Evolutionary conservation across 2,888 invertebrate genomes (phyloP).

Genomic region (Meliscaeva auricollis): DNA sequence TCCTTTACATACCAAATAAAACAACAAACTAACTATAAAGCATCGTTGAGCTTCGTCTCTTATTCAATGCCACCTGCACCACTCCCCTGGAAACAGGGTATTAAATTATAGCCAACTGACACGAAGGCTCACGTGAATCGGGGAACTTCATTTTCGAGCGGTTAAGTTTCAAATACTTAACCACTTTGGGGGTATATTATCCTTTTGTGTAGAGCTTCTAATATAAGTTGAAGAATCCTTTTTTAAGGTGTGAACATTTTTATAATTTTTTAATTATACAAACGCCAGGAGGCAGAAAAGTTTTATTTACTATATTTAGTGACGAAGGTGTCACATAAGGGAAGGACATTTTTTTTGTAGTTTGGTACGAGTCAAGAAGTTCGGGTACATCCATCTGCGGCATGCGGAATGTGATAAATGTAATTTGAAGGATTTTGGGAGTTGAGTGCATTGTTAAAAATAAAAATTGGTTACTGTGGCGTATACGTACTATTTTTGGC

Average conservation of each 20-base stretch:
- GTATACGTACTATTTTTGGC: too few species aligned
- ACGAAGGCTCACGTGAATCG: constrained; percentile 73
- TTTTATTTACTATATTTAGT: constrained; percentile 42
- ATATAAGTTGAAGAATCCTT: constrained; percentile 52
- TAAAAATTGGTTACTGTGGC: too few species aligned
- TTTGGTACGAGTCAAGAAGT: background rate
- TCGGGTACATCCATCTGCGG: background rate
- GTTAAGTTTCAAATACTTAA: constrained; percentile 70
- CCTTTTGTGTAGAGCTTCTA: constrained; percentile 1
- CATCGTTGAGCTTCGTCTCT: constrained; percentile 34
- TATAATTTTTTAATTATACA: constrained; percentile 74
- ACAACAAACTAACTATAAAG: background rate
- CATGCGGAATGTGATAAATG: too few species aligned
- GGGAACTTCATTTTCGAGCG: constrained; percentile 66
- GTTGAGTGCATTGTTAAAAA: background rate
- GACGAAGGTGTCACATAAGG: constrained; percentile 33
- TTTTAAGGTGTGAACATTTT: constrained; percentile 75
- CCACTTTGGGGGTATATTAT: constrained; percentile 41
- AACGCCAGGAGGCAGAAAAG: constrained; percentile 33
- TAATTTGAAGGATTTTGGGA: background rate
- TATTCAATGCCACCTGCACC: constrained; percentile 52
- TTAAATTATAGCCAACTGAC: constrained; percentile 66
- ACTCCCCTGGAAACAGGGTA: constrained; percentile 44
- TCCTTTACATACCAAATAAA: background rate
- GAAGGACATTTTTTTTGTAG: background rate